Base-by-base conservation (phyloP, 2,888 invertebrate species). In the Spicauda simplicius region DNA sequence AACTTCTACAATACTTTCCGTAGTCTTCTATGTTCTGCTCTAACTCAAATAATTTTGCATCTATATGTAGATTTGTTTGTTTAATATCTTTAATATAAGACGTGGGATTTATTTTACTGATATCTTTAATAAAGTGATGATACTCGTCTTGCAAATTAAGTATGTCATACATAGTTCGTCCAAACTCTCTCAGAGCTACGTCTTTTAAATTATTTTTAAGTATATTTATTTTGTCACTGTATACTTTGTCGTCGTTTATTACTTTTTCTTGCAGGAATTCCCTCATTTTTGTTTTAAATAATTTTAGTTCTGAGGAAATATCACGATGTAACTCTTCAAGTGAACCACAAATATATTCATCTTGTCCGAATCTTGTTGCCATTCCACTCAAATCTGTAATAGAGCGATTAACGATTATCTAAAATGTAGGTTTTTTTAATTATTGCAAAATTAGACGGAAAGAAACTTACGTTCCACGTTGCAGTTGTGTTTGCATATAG, bases 131-230 rank as follows among this genome's bases (percentile, higher is more conserved):
- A 54, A 78, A 77, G 69, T 81, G 78, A 65, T 73, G 70, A 69
- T 81, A 81, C 25, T 83, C 76, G 64, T 84, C 85, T 74, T 81
- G 77, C 41, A 87, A 71, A 56, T 65, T 72, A 20, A 86, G 73
- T 68, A 83, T 71, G 19, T 84, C 77, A 48, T 81, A 84, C 82
- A 86, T 84, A 8, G 76, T 75, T 12, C 50, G 61, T n/a, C 81
- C 80, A 62, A 81, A 84, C 50, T 76, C 58, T 55, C 74, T 71
- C 5, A 83, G 64, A 12, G 79, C 82, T n/a, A 71, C 68, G 14
- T 77, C 68, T 71, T 80, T 81, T 8, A 85, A 56, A 12, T 76
- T 68, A 7, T 68, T 70, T 67, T 76, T 76, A 12, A 80, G 62
- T 11, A 69, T 56, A 16, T 55, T 12, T 12, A 80, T 65, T 67